Evolutionary conservation across 2,888 invertebrate genomes (phyloP).

Genomic region (Oeneis ivallda): DNA sequence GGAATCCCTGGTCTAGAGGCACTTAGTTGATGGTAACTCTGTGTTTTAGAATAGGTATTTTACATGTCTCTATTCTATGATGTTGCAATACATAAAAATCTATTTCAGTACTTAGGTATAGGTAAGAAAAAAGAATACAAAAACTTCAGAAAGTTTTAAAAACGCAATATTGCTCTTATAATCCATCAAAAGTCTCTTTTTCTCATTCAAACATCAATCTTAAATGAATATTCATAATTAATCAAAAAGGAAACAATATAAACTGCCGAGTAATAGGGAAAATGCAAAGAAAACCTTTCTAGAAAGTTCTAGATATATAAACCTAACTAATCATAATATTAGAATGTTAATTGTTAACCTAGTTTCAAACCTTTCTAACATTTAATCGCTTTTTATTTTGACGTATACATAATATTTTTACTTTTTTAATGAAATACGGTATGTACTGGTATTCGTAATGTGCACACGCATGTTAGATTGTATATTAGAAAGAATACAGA

Average conservation of each 20-base stretch:
- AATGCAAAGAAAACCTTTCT: not conserved
- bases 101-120: no score
- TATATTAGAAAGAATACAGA: constrained; percentile 19
- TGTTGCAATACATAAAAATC: no score
- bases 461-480: constrained; percentile 46
- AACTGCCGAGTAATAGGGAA: not conserved
- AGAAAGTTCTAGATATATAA: constrained; percentile 8
- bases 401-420: not conserved
- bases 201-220: not conserved
- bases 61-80: no score
- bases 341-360: not conserved
- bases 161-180: no score
- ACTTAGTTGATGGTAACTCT: no score
- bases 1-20: no score
- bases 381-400: not conserved
- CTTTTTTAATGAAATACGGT: not conserved
- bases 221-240: not conserved
- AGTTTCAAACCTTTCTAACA: not conserved
- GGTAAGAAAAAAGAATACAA: no score
- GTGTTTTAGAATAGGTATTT: no score
- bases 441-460: constrained; percentile 25
- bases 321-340: not conserved
- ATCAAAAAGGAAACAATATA: not conserved
- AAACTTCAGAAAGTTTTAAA: no score
- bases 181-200: not conserved